Percentiles rank a stretch among this genome's conserved stretches.
These are phyloP conservation scores for Tricholaema leucomelas DNA, from an alignment of 2,113 vertebrate genomes.

Conservation along the genomic window DNA sequence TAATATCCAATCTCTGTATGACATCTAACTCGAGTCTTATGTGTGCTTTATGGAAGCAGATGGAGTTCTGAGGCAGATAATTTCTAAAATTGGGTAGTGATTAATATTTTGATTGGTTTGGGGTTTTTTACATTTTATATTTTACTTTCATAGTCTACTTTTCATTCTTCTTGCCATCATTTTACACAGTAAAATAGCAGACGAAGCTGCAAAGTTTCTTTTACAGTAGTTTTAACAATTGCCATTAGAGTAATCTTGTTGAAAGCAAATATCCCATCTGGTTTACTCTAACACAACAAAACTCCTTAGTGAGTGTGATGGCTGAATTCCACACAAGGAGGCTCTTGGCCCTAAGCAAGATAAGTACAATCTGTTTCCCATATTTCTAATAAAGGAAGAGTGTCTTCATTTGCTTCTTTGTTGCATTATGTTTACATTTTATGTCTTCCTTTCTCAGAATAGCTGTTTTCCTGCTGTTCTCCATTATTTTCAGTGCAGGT, in stretches of 20 bases:
- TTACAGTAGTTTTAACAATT: slow-evolving; percentile 66
- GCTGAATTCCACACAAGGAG: slow-evolving; percentile 56
- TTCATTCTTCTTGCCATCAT: not conserved
- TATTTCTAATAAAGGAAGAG: slow-evolving; percentile 67
- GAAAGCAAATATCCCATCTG: slow-evolving; percentile 78
- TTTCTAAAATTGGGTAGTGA: not conserved
- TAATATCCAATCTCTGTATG: not conserved
- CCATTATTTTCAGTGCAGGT: slow-evolving; percentile 31
- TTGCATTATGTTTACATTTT: slow-evolving; percentile 59
- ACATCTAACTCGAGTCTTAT: not conserved
- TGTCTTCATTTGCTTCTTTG: slow-evolving; percentile 65
- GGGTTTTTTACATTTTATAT: not conserved
- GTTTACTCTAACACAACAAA: slow-evolving; percentile 64
- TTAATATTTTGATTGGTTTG: not conserved
- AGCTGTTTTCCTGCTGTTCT: slow-evolving; percentile 60
- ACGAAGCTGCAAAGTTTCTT: slow-evolving; percentile 72
- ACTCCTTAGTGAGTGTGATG: slow-evolving; percentile 65
- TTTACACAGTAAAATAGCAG: slow-evolving; percentile 57
- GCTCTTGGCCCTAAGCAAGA: slow-evolving; percentile 72
- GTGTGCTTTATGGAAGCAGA: not conserved
- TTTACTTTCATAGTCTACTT: not conserved
- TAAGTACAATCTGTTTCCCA: slow-evolving; percentile 74
- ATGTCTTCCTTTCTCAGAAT: slow-evolving; percentile 53
- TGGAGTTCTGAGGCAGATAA: not conserved
- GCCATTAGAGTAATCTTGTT: slow-evolving; percentile 68